These are phyloP conservation scores for Saccostrea glomerata DNA, from an alignment of 1,140 invertebrate species.

Conservation along the genomic window DNA sequence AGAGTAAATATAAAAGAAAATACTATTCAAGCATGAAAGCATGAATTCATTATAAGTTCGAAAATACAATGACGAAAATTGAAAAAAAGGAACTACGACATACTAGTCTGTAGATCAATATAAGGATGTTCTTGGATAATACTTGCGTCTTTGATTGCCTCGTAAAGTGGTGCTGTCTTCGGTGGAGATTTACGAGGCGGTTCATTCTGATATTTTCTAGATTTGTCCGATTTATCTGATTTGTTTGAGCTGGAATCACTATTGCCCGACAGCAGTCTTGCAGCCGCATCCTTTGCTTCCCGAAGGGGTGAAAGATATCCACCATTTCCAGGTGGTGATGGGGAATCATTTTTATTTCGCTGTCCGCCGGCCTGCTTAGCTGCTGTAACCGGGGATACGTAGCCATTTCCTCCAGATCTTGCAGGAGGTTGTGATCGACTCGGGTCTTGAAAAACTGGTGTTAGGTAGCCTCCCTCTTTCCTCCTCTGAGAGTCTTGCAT, in stretches of 20 bases:
- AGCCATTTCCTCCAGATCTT: not conserved
- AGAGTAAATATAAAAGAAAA: too few species aligned
- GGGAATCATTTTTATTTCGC: not conserved
- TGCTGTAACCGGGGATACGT: not conserved
- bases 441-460: not conserved
- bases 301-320: not conserved
- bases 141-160: conserved; percentile 8
- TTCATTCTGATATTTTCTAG: conserved; percentile 19
- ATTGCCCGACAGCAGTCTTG: not conserved
- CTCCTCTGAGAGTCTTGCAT: not conserved
- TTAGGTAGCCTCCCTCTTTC: not conserved
- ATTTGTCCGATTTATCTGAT: conserved; percentile 17
- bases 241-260: conserved; percentile 15
- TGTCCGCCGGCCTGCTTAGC: not conserved
- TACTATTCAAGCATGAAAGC: too few species aligned
- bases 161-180: not conserved
- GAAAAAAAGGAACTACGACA: not conserved
- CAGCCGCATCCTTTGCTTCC: not conserved
- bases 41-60: too few species aligned
- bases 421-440: not conserved
- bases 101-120: not conserved
- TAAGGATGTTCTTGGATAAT: not conserved
- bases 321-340: conserved; percentile 10
- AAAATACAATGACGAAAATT: too few species aligned
- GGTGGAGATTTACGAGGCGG: not conserved